Evolutionary conservation across 2,888 invertebrate genomes (phyloP).

Genomic region (Athalia rosae): DNA sequence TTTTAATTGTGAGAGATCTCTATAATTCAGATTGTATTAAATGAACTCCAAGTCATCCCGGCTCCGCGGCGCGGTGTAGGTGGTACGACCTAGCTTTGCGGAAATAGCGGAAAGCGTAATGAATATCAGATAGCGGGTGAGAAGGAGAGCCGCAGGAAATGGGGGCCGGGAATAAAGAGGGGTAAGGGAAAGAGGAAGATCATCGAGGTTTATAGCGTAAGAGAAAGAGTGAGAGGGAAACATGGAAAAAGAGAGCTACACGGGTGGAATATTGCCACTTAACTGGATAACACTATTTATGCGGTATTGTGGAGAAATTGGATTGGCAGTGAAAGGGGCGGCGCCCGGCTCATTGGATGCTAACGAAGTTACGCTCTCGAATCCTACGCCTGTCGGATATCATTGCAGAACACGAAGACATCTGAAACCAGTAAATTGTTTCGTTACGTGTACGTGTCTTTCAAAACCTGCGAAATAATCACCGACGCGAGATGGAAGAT

Average conservation of each 20-base stretch:
- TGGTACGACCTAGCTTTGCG: constrained; percentile 3
- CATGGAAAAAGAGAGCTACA: constrained; percentile 9
- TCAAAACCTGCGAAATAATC: constrained; percentile 22
- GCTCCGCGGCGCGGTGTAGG: not conserved
- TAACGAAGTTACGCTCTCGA: constrained; percentile 42
- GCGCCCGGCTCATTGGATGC: constrained; percentile 40
- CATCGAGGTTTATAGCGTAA: not conserved
- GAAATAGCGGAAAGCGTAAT: constrained; percentile 33
- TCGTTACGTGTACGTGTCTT: constrained; percentile 1
- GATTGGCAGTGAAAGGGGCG: constrained; percentile 41
- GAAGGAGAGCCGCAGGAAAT: constrained; percentile 27
- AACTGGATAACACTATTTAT: constrained; percentile 45
- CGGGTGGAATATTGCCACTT: constrained; percentile 44
- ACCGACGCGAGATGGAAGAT: not conserved
- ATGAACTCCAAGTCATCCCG: constrained; percentile 22
- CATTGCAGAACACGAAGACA: constrained; percentile 27
- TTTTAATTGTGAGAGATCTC: no score
- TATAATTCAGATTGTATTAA: not conserved
- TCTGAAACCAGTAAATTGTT: constrained; percentile 33
- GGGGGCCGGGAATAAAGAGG: constrained; percentile 4
- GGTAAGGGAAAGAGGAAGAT: not conserved
- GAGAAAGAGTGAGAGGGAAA: constrained; percentile 17
- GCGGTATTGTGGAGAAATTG: constrained; percentile 45
- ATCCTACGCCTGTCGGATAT: constrained; percentile 45
- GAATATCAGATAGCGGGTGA: constrained; percentile 31